Percentiles rank a stretch among this genome's conserved stretches.
phyloP scores from a whole-genome alignment of 2,113 vertebrate species.

The Apteryx owenii region DNA sequence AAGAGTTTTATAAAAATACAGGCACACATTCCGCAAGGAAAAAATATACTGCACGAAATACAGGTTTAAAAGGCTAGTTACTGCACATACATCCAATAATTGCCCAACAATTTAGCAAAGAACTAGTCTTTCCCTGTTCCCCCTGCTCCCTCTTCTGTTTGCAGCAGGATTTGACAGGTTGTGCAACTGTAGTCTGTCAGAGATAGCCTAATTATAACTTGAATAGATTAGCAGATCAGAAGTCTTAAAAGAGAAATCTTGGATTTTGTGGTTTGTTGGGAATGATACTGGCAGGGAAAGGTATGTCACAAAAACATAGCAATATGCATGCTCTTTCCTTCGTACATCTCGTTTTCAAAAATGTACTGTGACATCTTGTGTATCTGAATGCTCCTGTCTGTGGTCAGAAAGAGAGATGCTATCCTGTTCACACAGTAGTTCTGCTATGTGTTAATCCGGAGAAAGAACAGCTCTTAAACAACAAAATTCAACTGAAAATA shows the following conservation, averaged over 20 bases:
- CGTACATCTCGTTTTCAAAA: background rate
- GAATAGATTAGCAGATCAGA: background rate
- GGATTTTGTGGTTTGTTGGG: background rate
- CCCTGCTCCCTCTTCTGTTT: constrained; percentile 52
- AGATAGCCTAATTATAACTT: background rate
- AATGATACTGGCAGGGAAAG: background rate
- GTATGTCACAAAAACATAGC: background rate
- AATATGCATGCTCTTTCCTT: background rate
- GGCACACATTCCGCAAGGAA: background rate
- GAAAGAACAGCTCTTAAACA: background rate
- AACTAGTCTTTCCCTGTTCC: background rate
- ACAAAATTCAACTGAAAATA: background rate
- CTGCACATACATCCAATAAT: background rate
- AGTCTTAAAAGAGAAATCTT: background rate
- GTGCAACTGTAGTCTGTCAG: background rate
- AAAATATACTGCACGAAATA: background rate
- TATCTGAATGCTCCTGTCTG: background rate
- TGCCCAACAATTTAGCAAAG: background rate
- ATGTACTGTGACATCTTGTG: too few species aligned
- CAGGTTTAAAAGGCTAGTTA: background rate
- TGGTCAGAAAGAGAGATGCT: background rate
- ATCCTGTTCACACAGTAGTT: background rate
- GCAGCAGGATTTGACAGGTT: background rate
- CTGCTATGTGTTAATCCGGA: background rate
- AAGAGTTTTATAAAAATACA: background rate